phyloP scores from a whole-genome alignment of 2,113 vertebrate genomes.

The Chascanopsetta lugubris region DNA sequence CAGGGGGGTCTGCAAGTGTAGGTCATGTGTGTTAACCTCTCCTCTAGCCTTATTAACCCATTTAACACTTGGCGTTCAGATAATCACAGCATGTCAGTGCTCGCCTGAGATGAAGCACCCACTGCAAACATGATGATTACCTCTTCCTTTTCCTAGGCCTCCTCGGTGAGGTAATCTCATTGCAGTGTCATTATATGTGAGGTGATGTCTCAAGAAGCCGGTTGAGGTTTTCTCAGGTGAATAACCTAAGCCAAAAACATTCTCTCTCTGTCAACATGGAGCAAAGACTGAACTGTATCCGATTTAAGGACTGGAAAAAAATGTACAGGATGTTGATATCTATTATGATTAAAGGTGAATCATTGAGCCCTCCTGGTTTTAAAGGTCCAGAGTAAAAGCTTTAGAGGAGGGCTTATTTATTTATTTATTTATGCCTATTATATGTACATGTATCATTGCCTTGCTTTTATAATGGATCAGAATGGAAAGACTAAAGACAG shows the following conservation, averaged over 20 bases:
- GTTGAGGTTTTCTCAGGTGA: constrained; percentile 22
- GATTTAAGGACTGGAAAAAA: not conserved
- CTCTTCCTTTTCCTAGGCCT: constrained; percentile 1
- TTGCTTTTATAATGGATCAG: no score
- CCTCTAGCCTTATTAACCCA: constrained; percentile 32
- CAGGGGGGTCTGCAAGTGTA: no score
- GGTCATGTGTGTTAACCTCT: constrained; percentile 13
- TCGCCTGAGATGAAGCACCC: constrained; percentile 7
- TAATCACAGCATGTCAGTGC: constrained; percentile 28
- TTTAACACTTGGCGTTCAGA: constrained; percentile 12
- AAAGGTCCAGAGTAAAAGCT: no score
- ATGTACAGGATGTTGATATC: not conserved
- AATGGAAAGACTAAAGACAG: no score
- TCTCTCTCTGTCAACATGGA: not conserved
- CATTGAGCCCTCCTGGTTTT: no score
- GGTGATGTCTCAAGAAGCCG: constrained; percentile 37
- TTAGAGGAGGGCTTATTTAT: no score
- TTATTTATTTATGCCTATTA: no score
- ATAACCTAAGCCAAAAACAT: not conserved
- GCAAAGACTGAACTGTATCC: not conserved
- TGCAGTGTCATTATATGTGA: constrained; percentile 25
- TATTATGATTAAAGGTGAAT: not conserved
- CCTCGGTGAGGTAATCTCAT: constrained; percentile 37
- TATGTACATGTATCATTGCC: no score
- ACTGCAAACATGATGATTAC: constrained; percentile 36